Percentiles rank a stretch among this genome's conserved stretches.
These are phyloP conservation scores for Stichopus horrens DNA, from an alignment of 53 echinoderm and acorn worm genomes.

Conservation along the genomic window DNA sequence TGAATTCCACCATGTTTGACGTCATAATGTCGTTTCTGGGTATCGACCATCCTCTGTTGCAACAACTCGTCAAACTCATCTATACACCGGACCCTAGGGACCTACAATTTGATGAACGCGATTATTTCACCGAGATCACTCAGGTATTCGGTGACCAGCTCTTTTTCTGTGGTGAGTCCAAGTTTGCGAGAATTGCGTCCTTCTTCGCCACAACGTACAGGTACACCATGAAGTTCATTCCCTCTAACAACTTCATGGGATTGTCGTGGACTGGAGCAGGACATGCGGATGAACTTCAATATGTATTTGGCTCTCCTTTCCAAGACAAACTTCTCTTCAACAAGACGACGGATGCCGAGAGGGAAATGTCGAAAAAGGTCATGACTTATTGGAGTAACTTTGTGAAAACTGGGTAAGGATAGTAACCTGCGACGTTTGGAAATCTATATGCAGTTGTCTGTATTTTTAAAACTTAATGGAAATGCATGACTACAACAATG, in stretches of 20 bases:
- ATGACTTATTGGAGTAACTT: conserved; percentile 32
- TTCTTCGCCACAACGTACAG: background rate
- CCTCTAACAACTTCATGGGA: conserved; percentile 10
- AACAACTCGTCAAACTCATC: background rate
- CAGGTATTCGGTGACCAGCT: background rate
- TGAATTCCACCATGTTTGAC: background rate
- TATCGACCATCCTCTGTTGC: background rate
- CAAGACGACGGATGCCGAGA: background rate
- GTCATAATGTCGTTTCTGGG: background rate
- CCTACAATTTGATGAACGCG: background rate
- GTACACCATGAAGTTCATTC: conserved; percentile 20
- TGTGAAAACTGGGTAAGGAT: conserved; percentile 27
- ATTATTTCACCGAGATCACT: background rate
- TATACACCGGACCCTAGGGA: conserved; percentile 7
- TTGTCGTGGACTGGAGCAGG: background rate
- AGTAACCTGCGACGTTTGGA: too few relatives aligned
- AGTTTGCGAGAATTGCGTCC: conserved; percentile 10
- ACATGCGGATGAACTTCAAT: background rate
- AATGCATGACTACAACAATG: too few relatives aligned
- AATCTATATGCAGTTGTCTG: too few relatives aligned
- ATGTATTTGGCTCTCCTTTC: background rate
- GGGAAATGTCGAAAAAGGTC: conserved; percentile 2
- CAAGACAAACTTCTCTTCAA: background rate
- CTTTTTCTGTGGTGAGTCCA: conserved; percentile 19
- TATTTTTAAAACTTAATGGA: too few relatives aligned